Evolutionary conservation across 1,140 invertebrate genomes (phyloP), one percentile per base, ranked within the genome.

Genomic region (Pristionchus pacificus): DNA sequence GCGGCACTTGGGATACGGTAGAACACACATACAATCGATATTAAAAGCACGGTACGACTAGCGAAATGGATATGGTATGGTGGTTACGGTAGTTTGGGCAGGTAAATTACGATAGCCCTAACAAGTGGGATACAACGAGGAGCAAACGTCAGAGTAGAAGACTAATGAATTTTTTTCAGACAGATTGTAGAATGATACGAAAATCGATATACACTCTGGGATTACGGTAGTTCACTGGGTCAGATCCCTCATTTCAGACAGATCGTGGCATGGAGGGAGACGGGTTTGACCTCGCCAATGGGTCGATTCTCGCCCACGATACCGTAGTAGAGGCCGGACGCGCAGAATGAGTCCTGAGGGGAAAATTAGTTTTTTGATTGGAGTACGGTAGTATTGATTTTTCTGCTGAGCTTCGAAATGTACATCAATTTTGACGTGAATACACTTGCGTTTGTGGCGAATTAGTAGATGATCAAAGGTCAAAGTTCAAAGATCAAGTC

Each of bases 251-350:
- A 73, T 58, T 73, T 73, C 38, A 72, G 49, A 28, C 71, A 73
- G 32, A 73, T 73, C 1, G 71, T 62, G 1, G 71, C 65, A 64
- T 73, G 71, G 10, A 73, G 59, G 33, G 71, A 60, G 14, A 73
- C 71, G 31, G 71, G 65, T 33, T 73, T 73, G 38, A 68, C 49
- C 2, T 24, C 49, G 28, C 71, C 71, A 19, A 73, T 66, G 15
- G 62, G 29, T 15, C 15, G 3, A 3, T 73, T 33, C 38, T 73
- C 71, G 10, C 68, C 65, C 28, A 73, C 67, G 13, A 73, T 38
- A 49, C 71, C 71, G 38, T 73, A 73, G 59, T 73, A 73, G 14
- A 73, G 66, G 10, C 70, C 70, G 6, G 58, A 61, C 15, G 63
- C 70, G 58, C 63, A 67, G 57, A 72, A 72, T 1, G 58, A 65